Conservation (phyloP, 92 coral and sea anemone genomes). For the Muricea muricata region DNA sequence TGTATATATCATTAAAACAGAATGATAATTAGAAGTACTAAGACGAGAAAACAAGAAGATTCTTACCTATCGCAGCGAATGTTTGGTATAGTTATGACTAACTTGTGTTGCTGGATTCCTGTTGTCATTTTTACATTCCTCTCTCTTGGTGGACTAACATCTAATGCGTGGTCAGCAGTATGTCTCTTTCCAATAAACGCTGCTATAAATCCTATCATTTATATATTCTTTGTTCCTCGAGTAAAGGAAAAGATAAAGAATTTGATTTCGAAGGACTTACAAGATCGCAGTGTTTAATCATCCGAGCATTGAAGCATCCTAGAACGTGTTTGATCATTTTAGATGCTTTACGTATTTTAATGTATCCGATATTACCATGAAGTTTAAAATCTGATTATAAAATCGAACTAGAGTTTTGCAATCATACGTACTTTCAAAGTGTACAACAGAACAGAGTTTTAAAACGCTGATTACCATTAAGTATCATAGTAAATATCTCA, state of each 20-base stretch:
- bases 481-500: too few relatives aligned
- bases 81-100: conserved; percentile 21
- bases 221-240: conserved; percentile 47
- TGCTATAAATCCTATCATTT: conserved; percentile 70
- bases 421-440: too few relatives aligned
- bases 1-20: conserved; percentile 10
- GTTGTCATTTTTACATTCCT: conserved; percentile 1
- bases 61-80: conserved; percentile 18
- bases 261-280: not conserved
- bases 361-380: too few relatives aligned
- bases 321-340: too few relatives aligned
- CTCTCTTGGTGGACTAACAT: conserved; percentile 1
- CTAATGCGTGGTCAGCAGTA: conserved; percentile 24
- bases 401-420: too few relatives aligned
- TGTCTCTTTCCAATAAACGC: conserved; percentile 63
- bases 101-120: conserved; percentile 31
- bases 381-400: too few relatives aligned
- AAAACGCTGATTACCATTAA: too few relatives aligned
- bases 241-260: not conserved
- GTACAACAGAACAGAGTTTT: too few relatives aligned
- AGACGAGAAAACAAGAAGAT: not conserved
- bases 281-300: not conserved
- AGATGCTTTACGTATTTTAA: too few relatives aligned
- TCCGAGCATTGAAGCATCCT: too few relatives aligned
- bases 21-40: not conserved